Evolutionary conservation across 1,140 invertebrate genomes (phyloP).

Genomic region (Drosophila auraria): DNA sequence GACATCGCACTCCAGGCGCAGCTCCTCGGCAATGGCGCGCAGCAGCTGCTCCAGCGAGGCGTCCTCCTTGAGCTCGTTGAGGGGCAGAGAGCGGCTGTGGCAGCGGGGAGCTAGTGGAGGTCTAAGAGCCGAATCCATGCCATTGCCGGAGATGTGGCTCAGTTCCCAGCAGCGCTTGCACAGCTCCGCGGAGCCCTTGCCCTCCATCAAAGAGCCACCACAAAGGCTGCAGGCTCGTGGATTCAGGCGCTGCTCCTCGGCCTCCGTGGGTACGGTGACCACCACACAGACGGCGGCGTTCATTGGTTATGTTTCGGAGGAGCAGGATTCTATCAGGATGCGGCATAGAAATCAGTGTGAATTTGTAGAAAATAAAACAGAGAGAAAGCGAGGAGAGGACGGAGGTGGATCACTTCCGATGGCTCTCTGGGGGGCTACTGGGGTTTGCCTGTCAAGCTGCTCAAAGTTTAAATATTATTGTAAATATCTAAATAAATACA

Average conservation of each 20-base stretch:
- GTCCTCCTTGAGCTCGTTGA: conserved; percentile 16
- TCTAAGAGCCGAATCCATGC: neutral
- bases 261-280: conserved; percentile 63
- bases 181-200: conserved; percentile 2
- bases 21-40: conserved; percentile 37
- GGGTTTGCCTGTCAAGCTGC: too few relatives aligned
- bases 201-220: neutral
- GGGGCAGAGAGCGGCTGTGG: neutral
- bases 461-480: too few relatives aligned
- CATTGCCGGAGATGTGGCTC: neutral
- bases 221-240: conserved; percentile 8
- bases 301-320: conserved; percentile 11
- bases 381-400: too few relatives aligned
- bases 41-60: conserved; percentile 53
- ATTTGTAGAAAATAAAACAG: too few relatives aligned
- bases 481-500: too few relatives aligned
- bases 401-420: neutral
- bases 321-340: neutral
- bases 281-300: conserved; percentile 59
- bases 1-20: conserved; percentile 53
- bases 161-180: conserved; percentile 32
- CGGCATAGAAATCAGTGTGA: neutral
- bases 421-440: conserved; percentile 12
- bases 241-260: conserved; percentile 43
- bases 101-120: neutral